Percentiles rank a stretch among this genome's conserved stretches.
Evolutionary conservation across 2,797 vertebrate species (phyloP).

Genomic region (Okamejei kenojei): DNA sequence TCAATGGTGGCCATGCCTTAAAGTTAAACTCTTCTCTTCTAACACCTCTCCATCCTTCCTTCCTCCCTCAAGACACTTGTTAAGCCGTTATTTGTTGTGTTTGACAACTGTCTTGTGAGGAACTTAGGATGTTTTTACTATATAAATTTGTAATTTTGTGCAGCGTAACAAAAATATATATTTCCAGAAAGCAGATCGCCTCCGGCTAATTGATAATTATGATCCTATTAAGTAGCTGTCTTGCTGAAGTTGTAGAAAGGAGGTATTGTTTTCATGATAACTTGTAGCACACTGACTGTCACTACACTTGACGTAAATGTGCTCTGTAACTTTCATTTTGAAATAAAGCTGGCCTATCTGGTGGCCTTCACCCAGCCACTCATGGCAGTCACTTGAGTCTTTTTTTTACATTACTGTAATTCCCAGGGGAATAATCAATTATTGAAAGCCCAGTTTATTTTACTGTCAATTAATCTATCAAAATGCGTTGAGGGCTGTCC

Average conservation of each 20-base stretch:
- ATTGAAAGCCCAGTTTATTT: conserved; percentile 53
- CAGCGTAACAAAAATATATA: background rate
- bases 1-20: no score
- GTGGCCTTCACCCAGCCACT: background rate
- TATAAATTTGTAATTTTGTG: no score
- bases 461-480: conserved; percentile 52
- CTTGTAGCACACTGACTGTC: background rate
- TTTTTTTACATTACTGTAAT: conserved; percentile 50
- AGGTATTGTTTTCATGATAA: background rate
- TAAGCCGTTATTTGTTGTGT: no score
- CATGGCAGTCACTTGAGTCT: conserved; percentile 39
- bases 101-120: no score
- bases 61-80: no score
- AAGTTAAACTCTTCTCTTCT: no score
- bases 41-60: no score
- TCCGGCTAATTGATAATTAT: background rate
- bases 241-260: conserved; percentile 34
- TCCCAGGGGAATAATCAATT: conserved; percentile 62
- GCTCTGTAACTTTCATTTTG: conserved; percentile 25
- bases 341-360: conserved; percentile 3
- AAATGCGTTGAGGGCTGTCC: conserved; percentile 46
- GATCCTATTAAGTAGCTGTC: conserved; percentile 4
- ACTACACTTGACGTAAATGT: no score
- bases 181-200: background rate
- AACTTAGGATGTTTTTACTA: no score